A percentile compares a stretch with the other conserved stretches of the same genome.
Conservation (phyloP, 37 sponge, comb jelly and placozoan genomes). For the Aphrocallistes beatrix region DNA sequence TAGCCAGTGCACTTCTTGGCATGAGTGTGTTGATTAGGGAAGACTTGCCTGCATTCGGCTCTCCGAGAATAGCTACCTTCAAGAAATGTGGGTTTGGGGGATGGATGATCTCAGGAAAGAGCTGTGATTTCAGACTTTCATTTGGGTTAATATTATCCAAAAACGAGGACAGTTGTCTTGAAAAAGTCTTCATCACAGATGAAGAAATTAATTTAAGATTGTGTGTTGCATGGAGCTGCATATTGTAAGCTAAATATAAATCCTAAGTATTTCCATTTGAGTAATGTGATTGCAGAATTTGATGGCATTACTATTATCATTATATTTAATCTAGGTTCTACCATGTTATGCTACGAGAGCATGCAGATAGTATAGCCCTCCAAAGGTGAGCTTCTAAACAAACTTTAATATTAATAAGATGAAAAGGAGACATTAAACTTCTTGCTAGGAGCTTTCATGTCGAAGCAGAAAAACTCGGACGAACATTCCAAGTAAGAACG, state of each 20-base stretch:
- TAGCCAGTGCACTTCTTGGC: not conserved
- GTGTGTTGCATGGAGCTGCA: no score
- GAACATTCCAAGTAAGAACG: slow-evolving; percentile 1
- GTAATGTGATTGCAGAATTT: not conserved
- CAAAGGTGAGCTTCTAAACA: slow-evolving; percentile 41
- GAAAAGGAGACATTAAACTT: not conserved
- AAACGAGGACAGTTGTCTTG: no score
- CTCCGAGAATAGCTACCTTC: not conserved
- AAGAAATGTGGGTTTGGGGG: not conserved
- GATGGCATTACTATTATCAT: not conserved
- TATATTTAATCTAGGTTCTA: slow-evolving; percentile 40
- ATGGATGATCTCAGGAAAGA: not conserved
- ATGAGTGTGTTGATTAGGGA: not conserved
- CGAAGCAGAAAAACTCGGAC: not conserved
- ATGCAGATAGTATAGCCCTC: slow-evolving; percentile 63
- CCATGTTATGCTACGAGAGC: slow-evolving; percentile 55
- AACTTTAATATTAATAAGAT: not conserved
- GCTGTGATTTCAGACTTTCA: not conserved
- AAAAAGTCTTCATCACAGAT: no score
- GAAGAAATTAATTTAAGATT: no score
- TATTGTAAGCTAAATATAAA: no score
- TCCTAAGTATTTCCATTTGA: not conserved
- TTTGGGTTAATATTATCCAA: no score
- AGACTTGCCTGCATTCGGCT: not conserved
- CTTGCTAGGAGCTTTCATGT: not conserved